Conservation (phyloP, 1,140 invertebrate genomes). For the Scylla paramamosain region DNA sequence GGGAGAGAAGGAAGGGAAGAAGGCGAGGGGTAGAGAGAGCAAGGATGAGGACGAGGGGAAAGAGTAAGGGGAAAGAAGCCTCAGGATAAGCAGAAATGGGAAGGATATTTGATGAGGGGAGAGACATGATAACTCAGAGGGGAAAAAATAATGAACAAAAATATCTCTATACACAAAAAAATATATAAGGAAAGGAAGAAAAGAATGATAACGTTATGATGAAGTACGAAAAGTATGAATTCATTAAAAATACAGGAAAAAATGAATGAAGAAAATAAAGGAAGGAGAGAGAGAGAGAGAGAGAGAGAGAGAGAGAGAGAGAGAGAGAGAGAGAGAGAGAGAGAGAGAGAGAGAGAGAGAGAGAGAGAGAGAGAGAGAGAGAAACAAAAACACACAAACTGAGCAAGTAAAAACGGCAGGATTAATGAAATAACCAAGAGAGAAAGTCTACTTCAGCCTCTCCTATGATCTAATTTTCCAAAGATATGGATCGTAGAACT, state of each 20-base stretch:
- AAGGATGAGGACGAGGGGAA: neutral
- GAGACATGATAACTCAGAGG: neutral
- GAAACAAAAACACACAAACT: neutral
- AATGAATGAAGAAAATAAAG: neutral
- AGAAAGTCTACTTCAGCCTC: slow-evolving; percentile 11
- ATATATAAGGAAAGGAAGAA: neutral
- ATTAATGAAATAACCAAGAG: neutral
- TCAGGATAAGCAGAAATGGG: neutral
- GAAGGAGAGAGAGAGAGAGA: neutral
- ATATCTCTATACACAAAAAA: neutral
- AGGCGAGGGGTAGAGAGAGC: too few relatives aligned
- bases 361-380: slow-evolving; percentile 20
- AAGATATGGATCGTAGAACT: slow-evolving; percentile 14
- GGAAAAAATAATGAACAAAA: neutral
- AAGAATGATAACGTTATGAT: neutral
- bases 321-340: slow-evolving; percentile 34
- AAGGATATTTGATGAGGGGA: neutral
- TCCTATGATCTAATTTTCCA: slow-evolving; percentile 13
- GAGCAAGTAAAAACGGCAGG: neutral
- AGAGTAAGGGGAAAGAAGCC: neutral
- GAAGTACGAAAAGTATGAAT: neutral
- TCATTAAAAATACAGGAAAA: neutral
- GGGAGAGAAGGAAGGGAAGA: neutral
- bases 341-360: slow-evolving; percentile 20
- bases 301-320: slow-evolving; percentile 32